Conservation (phyloP, 2,113 vertebrate genomes). For the Pteronura brasiliensis region DNA sequence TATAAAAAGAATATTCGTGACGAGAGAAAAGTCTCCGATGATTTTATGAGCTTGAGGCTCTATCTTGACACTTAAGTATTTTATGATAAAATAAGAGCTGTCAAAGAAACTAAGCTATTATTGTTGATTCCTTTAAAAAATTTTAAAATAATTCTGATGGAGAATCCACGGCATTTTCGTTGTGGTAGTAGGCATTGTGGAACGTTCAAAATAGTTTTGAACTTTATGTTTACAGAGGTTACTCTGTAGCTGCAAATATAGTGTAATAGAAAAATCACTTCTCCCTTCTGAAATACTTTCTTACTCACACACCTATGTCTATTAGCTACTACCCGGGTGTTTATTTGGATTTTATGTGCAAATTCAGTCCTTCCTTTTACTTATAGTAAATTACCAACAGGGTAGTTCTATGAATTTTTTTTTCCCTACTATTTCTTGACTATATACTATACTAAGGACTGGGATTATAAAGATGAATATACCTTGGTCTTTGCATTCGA, state of each 20-base stretch:
- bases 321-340: neutral
- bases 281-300: neutral
- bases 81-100: neutral
- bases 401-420: neutral
- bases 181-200: neutral
- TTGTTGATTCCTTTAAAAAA: neutral
- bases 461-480: neutral
- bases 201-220: neutral
- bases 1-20: neutral
- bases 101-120: neutral
- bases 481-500: neutral
- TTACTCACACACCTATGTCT: too few relatives aligned
- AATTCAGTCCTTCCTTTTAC: neutral
- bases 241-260: neutral
- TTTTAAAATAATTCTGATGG: neutral
- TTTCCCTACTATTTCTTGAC: neutral
- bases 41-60: neutral
- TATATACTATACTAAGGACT: neutral
- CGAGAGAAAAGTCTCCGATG: neutral
- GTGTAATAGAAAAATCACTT: neutral
- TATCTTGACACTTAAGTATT: neutral
- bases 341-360: neutral
- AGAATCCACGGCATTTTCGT: neutral
- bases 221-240: neutral
- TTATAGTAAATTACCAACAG: neutral